A percentile compares a stretch with the other conserved stretches of the same genome.
Conservation (phyloP, 2,888 invertebrate genomes). For the Dryadula phaetusa region DNA sequence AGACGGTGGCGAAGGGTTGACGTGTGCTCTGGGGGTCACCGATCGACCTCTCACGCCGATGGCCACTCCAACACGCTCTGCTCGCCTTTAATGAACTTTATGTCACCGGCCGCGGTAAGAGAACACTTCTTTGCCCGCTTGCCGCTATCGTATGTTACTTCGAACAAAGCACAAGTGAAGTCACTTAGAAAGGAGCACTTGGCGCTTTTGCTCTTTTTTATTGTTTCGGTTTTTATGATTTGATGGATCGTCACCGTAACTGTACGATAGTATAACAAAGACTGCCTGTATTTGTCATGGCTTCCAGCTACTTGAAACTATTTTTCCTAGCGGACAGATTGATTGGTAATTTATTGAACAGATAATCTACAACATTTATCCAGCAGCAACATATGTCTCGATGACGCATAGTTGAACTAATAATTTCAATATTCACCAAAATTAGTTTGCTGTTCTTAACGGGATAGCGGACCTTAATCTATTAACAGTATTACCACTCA, state of each 20-base stretch:
- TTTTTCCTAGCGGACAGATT: background rate
- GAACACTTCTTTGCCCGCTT: conserved; percentile 77
- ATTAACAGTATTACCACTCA: conserved; percentile 5
- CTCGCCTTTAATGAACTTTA: conserved; percentile 83
- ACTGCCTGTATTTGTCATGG: background rate
- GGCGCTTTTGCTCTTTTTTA: conserved; percentile 67
- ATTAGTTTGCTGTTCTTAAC: conserved; percentile 4
- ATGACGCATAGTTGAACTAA: conserved; percentile 3
- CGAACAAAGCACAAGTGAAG: conserved; percentile 77
- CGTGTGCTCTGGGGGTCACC: conserved; percentile 52
- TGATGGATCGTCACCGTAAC: conserved; percentile 6
- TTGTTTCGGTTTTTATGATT: conserved; percentile 67
- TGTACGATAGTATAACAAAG: background rate
- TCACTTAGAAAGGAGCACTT: conserved; percentile 70
- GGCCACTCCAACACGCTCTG: conserved; percentile 79
- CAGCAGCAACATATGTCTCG: background rate
- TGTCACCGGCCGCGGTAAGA: conserved; percentile 79
- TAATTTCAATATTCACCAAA: conserved; percentile 24
- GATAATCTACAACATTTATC: background rate
- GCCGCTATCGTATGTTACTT: conserved; percentile 75
- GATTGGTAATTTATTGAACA: conserved; percentile 16
- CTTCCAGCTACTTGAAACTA: background rate
- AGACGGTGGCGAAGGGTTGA: conserved; percentile 52
- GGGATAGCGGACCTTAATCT: background rate
- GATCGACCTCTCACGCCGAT: conserved; percentile 66